Conservation (phyloP, 2,888 invertebrate genomes). For the Parapristionchus giblindavisi region DNA sequence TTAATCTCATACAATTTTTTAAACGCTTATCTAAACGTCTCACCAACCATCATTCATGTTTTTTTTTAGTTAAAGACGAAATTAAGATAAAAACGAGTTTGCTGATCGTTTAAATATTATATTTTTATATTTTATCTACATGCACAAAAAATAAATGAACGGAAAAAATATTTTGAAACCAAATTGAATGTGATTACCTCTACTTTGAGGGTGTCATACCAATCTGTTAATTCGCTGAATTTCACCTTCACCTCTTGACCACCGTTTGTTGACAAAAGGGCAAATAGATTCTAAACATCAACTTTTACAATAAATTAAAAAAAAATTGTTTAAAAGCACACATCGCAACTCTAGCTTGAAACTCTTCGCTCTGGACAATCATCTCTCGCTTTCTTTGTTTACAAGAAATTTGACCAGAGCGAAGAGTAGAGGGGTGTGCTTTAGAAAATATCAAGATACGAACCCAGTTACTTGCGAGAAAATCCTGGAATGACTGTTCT, state of each 20-base stretch:
- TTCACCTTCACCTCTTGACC: constrained; percentile 7
- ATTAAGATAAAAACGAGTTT: no score
- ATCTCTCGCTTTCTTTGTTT: no score
- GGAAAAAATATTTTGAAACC: no score
- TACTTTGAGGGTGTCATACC: constrained; percentile 14
- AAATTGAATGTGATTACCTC: constrained; percentile 1
- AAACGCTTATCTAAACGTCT: no score
- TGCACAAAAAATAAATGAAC: background rate
- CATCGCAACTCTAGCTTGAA: no score
- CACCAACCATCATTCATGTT: background rate
- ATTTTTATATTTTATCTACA: background rate
- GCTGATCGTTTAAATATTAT: no score
- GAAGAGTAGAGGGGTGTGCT: no score
- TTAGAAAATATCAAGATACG: background rate
- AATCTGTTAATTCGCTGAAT: constrained; percentile 21
- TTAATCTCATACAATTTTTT: background rate
- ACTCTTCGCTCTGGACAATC: no score
- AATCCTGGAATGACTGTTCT: constrained; percentile 11
- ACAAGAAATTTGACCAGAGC: no score
- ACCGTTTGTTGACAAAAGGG: constrained; percentile 16
- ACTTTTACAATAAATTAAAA: no score
- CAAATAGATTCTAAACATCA: constrained; percentile 13
- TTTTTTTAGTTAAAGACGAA: background rate
- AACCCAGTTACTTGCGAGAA: constrained; percentile 30
- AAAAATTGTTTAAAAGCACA: no score